Base-by-base conservation (phyloP, 2,888 invertebrate species). In the Alitta virens region DNA sequence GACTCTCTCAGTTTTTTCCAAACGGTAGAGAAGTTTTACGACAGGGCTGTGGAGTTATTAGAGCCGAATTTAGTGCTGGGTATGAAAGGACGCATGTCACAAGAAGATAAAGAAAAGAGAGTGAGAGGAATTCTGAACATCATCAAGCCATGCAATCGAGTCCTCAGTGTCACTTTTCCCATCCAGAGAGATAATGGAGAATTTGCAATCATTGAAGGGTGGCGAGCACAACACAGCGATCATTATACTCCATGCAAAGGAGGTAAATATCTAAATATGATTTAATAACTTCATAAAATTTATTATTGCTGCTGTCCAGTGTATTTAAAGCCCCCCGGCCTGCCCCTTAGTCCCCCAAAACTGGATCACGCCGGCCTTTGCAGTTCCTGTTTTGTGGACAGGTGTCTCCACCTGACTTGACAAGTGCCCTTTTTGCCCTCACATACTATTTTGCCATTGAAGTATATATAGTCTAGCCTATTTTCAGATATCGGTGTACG, bases 221-320 rank as follows among this genome's bases (percentile, higher is more conserved):
- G 95, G 86, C 87, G 99, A 75, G 96, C 98, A 50, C 99, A 99
- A 83, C 99, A 99, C 85, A 90, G 90, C 71, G 92, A 95, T 63
- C 99, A 99, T 85, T 89, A 96, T 82, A 91, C 92, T 67, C 99
- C 99, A 63, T 95, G 94, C 78, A 99, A 99, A 89, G 98, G 98
- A 89, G 97, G 97, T 94, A 85, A 49, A 33, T 33, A 33, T 33
- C 12, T 7, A 33, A 33, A n/a, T n/a, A n/a, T n/a, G n/a, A n/a
- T n/a, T n/a, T n/a, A n/a, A n/a, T n/a, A n/a, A n/a, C n/a, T n/a
- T n/a, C n/a, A n/a, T n/a, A n/a, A n/a, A n/a, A n/a, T n/a, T n/a
- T n/a, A n/a, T n/a, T n/a, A n/a, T n/a, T n/a, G n/a, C n/a, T n/a
- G n/a, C n/a, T n/a, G n/a, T n/a, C n/a, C n/a, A n/a, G n/a, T n/a